phyloP scores from a whole-genome alignment of 2,797 vertebrate genomes.

The Acanthiza pusilla region DNA sequence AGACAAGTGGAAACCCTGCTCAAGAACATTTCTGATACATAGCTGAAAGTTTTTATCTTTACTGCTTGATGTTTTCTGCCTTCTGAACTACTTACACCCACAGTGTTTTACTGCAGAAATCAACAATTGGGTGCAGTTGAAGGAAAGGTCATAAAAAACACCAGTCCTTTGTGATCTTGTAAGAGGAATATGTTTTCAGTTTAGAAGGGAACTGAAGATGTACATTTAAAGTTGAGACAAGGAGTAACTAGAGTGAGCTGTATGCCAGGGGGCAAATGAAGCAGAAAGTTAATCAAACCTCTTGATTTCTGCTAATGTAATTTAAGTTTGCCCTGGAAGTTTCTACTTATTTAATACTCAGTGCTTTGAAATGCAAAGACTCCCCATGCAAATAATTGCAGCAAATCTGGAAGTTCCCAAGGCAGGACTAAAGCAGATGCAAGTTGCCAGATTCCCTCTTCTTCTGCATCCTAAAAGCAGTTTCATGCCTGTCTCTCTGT shows the following conservation, averaged over 20 bases:
- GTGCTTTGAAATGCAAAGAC: not conserved
- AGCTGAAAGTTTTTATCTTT: not conserved
- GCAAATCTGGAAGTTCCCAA: not conserved
- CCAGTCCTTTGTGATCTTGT: not conserved
- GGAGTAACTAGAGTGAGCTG: not conserved
- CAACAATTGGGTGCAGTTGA: not conserved
- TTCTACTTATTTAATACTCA: not conserved
- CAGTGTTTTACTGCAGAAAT: too few relatives aligned
- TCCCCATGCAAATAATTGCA: not conserved
- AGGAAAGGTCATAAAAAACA: not conserved
- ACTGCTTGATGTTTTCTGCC: not conserved
- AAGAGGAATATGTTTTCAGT: not conserved
- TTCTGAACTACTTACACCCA: not conserved
- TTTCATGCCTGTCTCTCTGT: not conserved
- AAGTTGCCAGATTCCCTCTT: not conserved
- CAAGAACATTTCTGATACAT: constrained; percentile 8
- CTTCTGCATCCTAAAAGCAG: not conserved
- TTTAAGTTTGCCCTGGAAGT: not conserved
- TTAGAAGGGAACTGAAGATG: not conserved
- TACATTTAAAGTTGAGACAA: not conserved
- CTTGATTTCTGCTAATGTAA: not conserved
- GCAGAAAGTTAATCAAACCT: not conserved
- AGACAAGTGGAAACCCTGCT: constrained; percentile 31
- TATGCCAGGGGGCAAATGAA: not conserved
- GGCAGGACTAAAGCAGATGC: not conserved